phyloP scores from a whole-genome alignment of 2,113 vertebrate species.

The Lethenteron reissneri region DNA sequence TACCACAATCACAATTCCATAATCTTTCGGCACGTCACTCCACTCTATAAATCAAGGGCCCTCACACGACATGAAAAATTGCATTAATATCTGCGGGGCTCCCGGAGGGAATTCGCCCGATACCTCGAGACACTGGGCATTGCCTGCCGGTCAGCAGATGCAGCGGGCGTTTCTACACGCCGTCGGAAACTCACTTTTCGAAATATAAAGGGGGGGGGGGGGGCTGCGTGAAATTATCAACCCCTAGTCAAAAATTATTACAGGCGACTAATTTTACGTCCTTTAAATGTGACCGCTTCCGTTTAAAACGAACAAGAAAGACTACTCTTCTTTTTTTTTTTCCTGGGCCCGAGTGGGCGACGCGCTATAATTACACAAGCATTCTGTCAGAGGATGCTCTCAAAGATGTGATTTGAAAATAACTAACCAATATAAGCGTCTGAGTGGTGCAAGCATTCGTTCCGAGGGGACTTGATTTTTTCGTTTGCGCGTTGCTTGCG shows the following conservation, averaged over 20 bases:
- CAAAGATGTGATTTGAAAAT: too few species aligned
- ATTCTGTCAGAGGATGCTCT: too few species aligned
- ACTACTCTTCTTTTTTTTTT: too few species aligned
- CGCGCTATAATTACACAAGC: too few species aligned
- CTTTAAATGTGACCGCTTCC: background rate
- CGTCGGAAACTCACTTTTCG: background rate
- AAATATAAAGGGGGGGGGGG: background rate
- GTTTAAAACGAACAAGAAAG: background rate
- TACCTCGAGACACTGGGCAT: background rate
- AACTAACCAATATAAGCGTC: too few species aligned
- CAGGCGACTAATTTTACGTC: background rate
- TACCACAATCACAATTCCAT: conserved; percentile 6
- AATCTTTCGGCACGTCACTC: background rate
- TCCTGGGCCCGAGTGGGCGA: too few species aligned
- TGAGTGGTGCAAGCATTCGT: too few species aligned
- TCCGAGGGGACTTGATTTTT: too few species aligned
- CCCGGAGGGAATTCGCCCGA: conserved; percentile 1
- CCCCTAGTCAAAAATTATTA: background rate
- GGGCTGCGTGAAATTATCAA: background rate
- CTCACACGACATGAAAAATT: conserved; percentile 4
- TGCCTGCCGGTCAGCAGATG: conserved; percentile 1
- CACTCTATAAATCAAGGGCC: conserved; percentile 5
- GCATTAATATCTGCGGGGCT: background rate
- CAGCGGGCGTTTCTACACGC: background rate
- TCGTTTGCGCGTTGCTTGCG: too few species aligned